These are phyloP conservation scores for Galerucella pusilla DNA, from an alignment of 2,888 invertebrate genomes.

Conservation along the genomic window DNA sequence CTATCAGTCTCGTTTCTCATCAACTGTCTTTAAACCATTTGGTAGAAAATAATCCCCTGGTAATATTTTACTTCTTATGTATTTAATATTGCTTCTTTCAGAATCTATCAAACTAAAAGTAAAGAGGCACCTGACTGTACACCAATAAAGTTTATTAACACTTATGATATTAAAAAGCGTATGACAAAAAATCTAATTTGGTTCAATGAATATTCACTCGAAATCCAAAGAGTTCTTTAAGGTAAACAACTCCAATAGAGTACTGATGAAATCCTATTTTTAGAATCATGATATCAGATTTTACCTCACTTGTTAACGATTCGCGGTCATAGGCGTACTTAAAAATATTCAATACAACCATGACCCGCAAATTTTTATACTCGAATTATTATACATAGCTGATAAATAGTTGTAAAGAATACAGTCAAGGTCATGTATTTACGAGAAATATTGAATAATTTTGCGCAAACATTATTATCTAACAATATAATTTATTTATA, in stretches of 20 bases:
- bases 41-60: too few relatives aligned
- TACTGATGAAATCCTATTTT: constrained; percentile 55
- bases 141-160: not conserved
- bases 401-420: not conserved
- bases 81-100: too few relatives aligned
- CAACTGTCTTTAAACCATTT: too few relatives aligned
- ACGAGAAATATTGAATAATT: not conserved
- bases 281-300: constrained; percentile 53
- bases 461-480: not conserved
- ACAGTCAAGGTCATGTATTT: not conserved
- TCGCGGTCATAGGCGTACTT: constrained; percentile 24
- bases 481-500: too few relatives aligned
- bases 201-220: not conserved
- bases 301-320: constrained; percentile 48
- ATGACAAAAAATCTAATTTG: too few relatives aligned
- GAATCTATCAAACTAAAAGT: too few relatives aligned
- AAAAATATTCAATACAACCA: constrained; percentile 9
- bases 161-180: not conserved
- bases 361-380: not conserved
- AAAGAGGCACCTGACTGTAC: not conserved
- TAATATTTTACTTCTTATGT: too few relatives aligned
- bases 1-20: too few relatives aligned
- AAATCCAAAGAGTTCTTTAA: constrained; percentile 42
- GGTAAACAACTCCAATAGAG: constrained; percentile 47
- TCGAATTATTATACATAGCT: not conserved